A percentile compares a stretch with the other conserved stretches of the same genome.
Evolutionary conservation across 1,140 invertebrate species (phyloP).

Genomic region (Drosophila suzukii): DNA sequence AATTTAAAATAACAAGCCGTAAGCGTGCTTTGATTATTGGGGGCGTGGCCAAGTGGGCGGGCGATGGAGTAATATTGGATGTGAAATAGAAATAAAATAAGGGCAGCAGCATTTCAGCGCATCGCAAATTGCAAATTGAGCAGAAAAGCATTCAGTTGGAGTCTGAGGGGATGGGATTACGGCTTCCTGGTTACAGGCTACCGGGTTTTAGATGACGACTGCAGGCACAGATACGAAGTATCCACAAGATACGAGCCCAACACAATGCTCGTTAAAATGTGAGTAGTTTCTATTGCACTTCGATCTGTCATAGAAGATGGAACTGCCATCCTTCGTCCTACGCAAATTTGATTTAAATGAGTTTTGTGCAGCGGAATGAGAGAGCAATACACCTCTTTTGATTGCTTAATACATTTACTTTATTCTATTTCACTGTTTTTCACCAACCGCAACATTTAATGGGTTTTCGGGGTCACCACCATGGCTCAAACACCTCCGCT

Average conservation of each 20-base stretch:
- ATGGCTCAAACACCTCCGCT: constrained; percentile 1
- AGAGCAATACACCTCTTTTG: constrained; percentile 1
- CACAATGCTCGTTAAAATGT: constrained; percentile 54
- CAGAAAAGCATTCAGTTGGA: constrained; percentile 36
- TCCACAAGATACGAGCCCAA: constrained; percentile 16
- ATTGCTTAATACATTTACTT: constrained; percentile 23
- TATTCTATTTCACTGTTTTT: constrained; percentile 1
- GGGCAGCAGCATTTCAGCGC: constrained; percentile 47
- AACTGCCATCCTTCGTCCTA: background rate
- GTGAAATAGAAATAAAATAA: constrained; percentile 23
- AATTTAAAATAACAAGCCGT: constrained; percentile 72
- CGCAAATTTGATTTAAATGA: constrained; percentile 29
- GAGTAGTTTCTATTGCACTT: constrained; percentile 26
- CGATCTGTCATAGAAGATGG: background rate
- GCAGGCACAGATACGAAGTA: background rate
- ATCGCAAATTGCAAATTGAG: constrained; percentile 62
- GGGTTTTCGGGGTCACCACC: constrained; percentile 20
- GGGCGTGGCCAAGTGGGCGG: constrained; percentile 16
- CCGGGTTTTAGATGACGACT: too few relatives aligned
- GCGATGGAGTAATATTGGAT: background rate
- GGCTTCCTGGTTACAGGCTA: too few relatives aligned
- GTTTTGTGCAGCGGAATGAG: constrained; percentile 1
- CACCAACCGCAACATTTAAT: constrained; percentile 6
- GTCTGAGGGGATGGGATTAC: background rate
- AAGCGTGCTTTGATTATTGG: constrained; percentile 68